A percentile compares a stretch with the other conserved stretches of the same genome.
Evolutionary conservation across 2,888 invertebrate genomes (phyloP).

Genomic region (Drosophila mimetica): DNA sequence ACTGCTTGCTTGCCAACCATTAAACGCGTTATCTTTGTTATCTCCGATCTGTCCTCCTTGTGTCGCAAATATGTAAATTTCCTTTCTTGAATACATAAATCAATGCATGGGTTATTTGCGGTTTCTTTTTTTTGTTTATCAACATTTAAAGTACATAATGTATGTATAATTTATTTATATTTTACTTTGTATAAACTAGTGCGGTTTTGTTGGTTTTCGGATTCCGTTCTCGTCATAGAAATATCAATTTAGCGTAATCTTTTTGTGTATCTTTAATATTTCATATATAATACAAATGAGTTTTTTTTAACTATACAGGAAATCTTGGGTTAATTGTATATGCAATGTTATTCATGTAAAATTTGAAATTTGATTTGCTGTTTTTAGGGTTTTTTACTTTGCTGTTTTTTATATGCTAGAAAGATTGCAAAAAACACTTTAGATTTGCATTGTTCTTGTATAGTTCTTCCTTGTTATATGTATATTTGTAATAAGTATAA

Average conservation of each 20-base stretch:
- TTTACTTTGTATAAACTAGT: slow-evolving; percentile 59
- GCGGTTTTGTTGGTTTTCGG: slow-evolving; percentile 34
- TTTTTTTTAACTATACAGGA: slow-evolving; percentile 77
- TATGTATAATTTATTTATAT: slow-evolving; percentile 59
- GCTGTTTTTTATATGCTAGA: slow-evolving; percentile 42
- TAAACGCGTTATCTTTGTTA: slow-evolving; percentile 21
- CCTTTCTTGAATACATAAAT: slow-evolving; percentile 42
- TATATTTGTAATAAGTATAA: slow-evolving; percentile 76
- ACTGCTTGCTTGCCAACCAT: slow-evolving; percentile 47
- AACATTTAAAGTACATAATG: slow-evolving; percentile 73
- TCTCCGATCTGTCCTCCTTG: slow-evolving; percentile 7
- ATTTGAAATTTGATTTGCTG: slow-evolving; percentile 52
- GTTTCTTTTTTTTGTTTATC: slow-evolving; percentile 49
- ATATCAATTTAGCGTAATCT: slow-evolving; percentile 55
- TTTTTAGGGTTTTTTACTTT: slow-evolving; percentile 4
- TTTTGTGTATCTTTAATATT: slow-evolving; percentile 44
- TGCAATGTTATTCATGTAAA: slow-evolving; percentile 51
- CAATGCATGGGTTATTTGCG: slow-evolving; percentile 56
- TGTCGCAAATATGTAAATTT: slow-evolving; percentile 50
- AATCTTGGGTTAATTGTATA: slow-evolving; percentile 66
- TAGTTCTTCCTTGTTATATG: slow-evolving; percentile 59
- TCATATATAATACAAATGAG: slow-evolving; percentile 75
- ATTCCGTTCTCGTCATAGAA: slow-evolving; percentile 46
- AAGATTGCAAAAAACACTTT: slow-evolving; percentile 62
- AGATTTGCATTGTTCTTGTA: slow-evolving; percentile 54